Conservation (phyloP, 2,888 invertebrate species). For the Allacma fusca region DNA sequence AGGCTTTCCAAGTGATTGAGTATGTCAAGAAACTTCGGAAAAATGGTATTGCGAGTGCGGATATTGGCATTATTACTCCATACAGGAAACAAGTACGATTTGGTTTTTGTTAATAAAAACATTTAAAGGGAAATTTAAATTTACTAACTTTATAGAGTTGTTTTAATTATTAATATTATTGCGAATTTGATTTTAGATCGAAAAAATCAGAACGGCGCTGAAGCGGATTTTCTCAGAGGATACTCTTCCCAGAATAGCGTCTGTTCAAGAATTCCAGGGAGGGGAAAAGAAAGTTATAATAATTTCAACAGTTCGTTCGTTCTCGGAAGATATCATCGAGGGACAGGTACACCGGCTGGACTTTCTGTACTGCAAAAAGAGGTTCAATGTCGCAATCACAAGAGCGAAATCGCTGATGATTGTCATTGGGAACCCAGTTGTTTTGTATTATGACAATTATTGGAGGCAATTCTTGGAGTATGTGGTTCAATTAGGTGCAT, state of each 20-base stretch:
- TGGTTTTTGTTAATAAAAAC: too few relatives aligned
- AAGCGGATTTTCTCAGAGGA: conserved; percentile 65
- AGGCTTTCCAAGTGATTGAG: conserved; percentile 74
- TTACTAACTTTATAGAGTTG: too few relatives aligned
- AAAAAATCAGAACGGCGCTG: conserved; percentile 71
- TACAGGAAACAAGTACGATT: conserved; percentile 85
- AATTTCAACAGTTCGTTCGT: conserved; percentile 73
- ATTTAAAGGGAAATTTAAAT: too few relatives aligned
- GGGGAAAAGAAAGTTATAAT: conserved; percentile 75
- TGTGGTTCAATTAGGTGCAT: conserved; percentile 41
- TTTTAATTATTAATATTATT: too few relatives aligned
- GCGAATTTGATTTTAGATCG: too few relatives aligned
- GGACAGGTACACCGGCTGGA: background rate
- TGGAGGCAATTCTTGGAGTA: conserved; percentile 45
- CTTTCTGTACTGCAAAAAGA: conserved; percentile 63
- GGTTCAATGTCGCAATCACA: conserved; percentile 80
- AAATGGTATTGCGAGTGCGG: conserved; percentile 71
- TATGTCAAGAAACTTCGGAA: conserved; percentile 73
- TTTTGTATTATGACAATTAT: conserved; percentile 9
- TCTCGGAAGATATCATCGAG: background rate
- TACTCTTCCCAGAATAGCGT: conserved; percentile 74
- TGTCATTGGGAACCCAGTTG: conserved; percentile 69
- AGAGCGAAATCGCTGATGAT: conserved; percentile 75
- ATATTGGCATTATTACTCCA: conserved; percentile 91
- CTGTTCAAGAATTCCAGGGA: conserved; percentile 83